Conservation (phyloP, 2,113 vertebrate genomes). For the Phylloscopus whistleri region DNA sequence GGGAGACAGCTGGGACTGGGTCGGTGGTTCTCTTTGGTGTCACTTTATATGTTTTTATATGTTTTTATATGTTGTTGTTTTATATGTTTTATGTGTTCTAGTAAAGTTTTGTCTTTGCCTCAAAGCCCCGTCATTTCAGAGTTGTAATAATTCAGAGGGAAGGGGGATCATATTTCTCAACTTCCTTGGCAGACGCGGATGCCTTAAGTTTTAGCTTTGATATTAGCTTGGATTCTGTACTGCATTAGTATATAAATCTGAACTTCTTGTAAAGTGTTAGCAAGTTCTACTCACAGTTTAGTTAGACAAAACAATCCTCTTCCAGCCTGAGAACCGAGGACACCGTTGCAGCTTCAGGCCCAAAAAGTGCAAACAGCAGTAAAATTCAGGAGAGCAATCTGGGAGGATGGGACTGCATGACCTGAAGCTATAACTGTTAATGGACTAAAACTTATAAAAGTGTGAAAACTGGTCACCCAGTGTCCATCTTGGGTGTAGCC, state of each 20-base stretch:
- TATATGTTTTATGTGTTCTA: no score
- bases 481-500: not conserved
- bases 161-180: not conserved
- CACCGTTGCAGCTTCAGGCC: not conserved
- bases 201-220: not conserved
- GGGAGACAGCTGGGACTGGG: no score
- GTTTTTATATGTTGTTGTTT: no score
- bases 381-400: not conserved
- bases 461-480: accelerated
- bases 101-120: not conserved
- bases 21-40: not conserved
- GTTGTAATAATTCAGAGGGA: not conserved
- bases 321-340: no score
- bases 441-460: not conserved
- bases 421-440: not conserved
- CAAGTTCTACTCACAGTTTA: not conserved
- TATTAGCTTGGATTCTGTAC: not conserved
- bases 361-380: not conserved
- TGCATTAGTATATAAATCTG: not conserved
- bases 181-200: not conserved
- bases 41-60: no score
- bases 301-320: not conserved
- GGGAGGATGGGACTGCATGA: not conserved
- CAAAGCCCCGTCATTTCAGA: accelerated
- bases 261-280: not conserved